Base-by-base conservation (phyloP, 35 echinoderm and acorn worm species). In the Heliocidaris erythrogramma region DNA sequence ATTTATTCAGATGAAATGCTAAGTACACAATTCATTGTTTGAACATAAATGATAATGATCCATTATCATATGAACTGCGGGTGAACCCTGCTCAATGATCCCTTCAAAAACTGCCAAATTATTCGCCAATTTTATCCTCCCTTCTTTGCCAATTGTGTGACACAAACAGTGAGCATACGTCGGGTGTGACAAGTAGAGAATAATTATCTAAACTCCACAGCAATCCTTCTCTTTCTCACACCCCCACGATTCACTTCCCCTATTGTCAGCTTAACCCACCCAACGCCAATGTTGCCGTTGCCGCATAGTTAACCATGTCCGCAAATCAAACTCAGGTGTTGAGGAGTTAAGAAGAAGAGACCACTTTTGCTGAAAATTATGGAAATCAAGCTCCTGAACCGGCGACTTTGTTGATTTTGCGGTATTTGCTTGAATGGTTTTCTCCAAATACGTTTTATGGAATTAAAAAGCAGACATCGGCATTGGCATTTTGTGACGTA, bases 1-100 rank as follows among this genome's bases (percentile, higher is more conserved):
- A 78, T 78, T 78, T n/a, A 18, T 78, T 78, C 7, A n/a, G 27
- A 27, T 78, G 27, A 18, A 78, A 6, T 78, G 17, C 65, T 78
- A 78, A 78, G 65, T 24, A 78, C 65, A 78, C 65, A 78, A 78
- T 78, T n/a, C 65, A 78, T 78, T 78, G 27, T 78, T 78, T 78
- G 65, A 27, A 78, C 27, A 24, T 78, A 18, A 18, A n/a, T 78
- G 65, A 24, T 78, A 78, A 78, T 78, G 65, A 78, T 78, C 65
- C 65, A 21, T 78, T 78, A 78, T 78, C 7, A 24, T 7, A 78
- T 78, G 65, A 78, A 78, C 65, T 78, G 3, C 65, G 18, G 65
- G 17, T 78, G 65, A 78, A 78, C 65, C 65, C 27, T 78, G 65
- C 65, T 21, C 21, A 78, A 78, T 78, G 65, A 78, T 78, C 65